Base-by-base conservation (phyloP, 2,888 invertebrate species). In the Spilarctia lutea region DNA sequence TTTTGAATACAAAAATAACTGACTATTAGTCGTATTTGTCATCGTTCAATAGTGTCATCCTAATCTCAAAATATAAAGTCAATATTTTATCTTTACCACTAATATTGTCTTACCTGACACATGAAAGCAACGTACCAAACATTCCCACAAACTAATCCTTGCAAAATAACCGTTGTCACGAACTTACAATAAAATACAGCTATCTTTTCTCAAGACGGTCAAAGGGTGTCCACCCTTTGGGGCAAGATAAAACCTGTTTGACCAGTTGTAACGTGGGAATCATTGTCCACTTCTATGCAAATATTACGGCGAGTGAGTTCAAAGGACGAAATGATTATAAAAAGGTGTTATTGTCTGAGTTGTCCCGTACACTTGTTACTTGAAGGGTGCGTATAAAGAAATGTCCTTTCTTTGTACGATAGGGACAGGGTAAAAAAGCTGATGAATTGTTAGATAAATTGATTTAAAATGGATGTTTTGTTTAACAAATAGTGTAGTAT, bases 251-350 rank as follows among this genome's bases (percentile, higher is more conserved):
- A 94, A 94, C 94, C 90, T 85, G 94, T 94, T 90, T 93, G 92
- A 94, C 94, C 93, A 92, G 92, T 91, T 92, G 67, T 77, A 82
- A 75, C 91, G 91, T 94, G 94, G 92, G 94, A 94, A 94, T 88
- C 86, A 86, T 89, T 92, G 92, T 91, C 93, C 93, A 92, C 87
- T 89, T 72, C 72, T 80, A 81, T 84, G 83, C 83, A 81, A 84
- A 85, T 84, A 81, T 77, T 76, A 71, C 79, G 74, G 68, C 13
- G 66, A 75, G 63, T 65, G 79, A 56, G 56, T 35, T 16, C 20
- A 65, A 66, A 39, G 83, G 80, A 78, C 81, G 80, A 75, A 73
- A 75, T 77, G 77, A 82, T 13, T 48, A 68, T 71, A 74, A 76
- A 73, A 72, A 76, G 67, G 52, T 73, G 71, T 83, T 83, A 86